Percentiles rank a stretch among this genome's conserved stretches.
Evolutionary conservation across 2,888 invertebrate genomes (phyloP).

Genomic region (Agrochola macilenta): DNA sequence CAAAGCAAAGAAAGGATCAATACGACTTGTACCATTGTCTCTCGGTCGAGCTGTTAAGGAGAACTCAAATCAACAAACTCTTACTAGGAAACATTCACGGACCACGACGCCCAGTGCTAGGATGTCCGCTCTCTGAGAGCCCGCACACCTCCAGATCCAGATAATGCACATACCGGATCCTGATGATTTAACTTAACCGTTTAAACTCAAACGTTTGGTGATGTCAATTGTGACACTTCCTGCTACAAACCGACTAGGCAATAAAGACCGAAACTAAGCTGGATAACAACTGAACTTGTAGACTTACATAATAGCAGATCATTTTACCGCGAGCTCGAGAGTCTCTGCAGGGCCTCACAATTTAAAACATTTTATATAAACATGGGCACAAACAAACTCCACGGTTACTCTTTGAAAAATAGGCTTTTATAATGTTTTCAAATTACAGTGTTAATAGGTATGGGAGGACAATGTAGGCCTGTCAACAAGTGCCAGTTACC

Average conservation of each 20-base stretch:
- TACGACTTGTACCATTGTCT: slow-evolving; percentile 32
- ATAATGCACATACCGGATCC: slow-evolving; percentile 3
- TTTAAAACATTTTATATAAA: not conserved
- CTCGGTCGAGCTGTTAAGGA: not conserved
- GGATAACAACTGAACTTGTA: not conserved
- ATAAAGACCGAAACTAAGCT: not conserved
- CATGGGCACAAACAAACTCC: too few species aligned
- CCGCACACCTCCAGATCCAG: not conserved
- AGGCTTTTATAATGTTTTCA: not conserved
- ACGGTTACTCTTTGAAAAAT: not conserved
- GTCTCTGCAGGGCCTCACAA: not conserved
- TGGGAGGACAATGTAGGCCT: too few species aligned
- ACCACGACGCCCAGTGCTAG: not conserved
- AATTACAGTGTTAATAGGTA: too few species aligned
- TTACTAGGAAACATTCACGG: not conserved
- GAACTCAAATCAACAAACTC: slow-evolving; percentile 15
- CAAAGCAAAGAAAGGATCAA: not conserved
- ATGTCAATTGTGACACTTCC: slow-evolving; percentile 9
- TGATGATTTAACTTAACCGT: slow-evolving; percentile 9
- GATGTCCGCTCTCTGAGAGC: not conserved
- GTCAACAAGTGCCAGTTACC: too few species aligned
- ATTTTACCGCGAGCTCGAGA: too few species aligned
- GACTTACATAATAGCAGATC: not conserved
- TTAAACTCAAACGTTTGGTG: slow-evolving; percentile 2
- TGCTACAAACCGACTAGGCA: not conserved